Conservation (phyloP, 2,888 invertebrate species). For the Eupsilia transversa region DNA sequence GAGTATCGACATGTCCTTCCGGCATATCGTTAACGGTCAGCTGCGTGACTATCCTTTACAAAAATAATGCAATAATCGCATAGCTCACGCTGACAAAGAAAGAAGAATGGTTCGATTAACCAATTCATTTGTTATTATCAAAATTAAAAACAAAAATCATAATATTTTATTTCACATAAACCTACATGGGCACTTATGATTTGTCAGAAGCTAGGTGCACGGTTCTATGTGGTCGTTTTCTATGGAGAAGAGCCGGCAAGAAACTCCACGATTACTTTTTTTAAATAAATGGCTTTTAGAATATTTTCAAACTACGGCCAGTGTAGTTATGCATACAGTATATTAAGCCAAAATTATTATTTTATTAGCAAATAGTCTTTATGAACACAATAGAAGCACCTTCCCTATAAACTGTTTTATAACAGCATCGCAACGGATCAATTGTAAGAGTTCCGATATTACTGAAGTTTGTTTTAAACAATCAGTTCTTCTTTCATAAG, state of each 20-base stretch:
- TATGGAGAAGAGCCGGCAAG: too few relatives aligned
- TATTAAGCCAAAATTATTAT: too few relatives aligned
- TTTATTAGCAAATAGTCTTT: too few relatives aligned
- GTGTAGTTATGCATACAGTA: too few relatives aligned
- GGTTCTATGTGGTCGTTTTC: background rate
- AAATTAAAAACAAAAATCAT: background rate
- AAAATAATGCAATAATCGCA: too few relatives aligned
- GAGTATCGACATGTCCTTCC: background rate
- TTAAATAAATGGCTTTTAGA: too few relatives aligned
- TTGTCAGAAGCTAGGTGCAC: background rate
- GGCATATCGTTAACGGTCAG: background rate
- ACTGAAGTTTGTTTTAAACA: conserved; percentile 39
- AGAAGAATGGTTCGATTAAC: background rate
- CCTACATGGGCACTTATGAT: background rate
- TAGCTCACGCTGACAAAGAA: background rate
- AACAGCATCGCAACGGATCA: conserved; percentile 6
- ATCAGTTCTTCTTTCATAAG: conserved; percentile 43
- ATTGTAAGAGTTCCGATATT: conserved; percentile 6
- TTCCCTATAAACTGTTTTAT: background rate
- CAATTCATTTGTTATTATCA: too few relatives aligned
- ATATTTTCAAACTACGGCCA: too few relatives aligned
- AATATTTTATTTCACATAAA: background rate
- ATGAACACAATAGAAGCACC: background rate
- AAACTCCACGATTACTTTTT: too few relatives aligned
- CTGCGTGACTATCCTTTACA: background rate